Evolutionary conservation across 53 echinoderm and acorn worm genomes (phyloP), one percentile per base, ranked within the genome.

Genomic region (Luidia sarsii): DNA sequence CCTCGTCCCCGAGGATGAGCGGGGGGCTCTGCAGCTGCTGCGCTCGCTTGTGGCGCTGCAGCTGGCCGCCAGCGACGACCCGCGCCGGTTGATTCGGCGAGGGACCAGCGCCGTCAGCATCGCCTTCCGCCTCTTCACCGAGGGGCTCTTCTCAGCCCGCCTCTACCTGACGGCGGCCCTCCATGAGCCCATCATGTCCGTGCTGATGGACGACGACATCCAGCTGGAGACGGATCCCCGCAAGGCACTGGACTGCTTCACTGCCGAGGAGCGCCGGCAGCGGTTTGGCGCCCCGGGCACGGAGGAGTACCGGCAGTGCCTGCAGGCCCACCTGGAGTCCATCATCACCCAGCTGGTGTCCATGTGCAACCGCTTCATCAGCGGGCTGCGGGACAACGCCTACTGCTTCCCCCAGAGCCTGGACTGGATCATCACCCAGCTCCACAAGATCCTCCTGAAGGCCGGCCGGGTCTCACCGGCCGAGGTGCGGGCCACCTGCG

Each of bases 321-420:
- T 96, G 28, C 90, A 90, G 53, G 88, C 85, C 15, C 87, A 96
- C 60, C 48, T 96, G 24, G 85, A 90, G 71, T 50, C 68, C 37
- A 86, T 92, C 36, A 83, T 80, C 45, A 81, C 81, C 15, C 90
- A 93, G 66, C 60, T 93, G 55, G 96, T 96, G 31, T 71, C 80
- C 20, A 80, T 92, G 23, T 96, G 96, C 67, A 88, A 90, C 30
- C 83, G 80, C 36, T 96, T 96, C 77, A 96, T 96, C 51, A 64
- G 77, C 38, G 86, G 96, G 39, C 79, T 96, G 20, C 80, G 83
- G 51, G 85, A 85, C 60, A 96, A 88, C 70, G 81, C 91, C 61
- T 96, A 85, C 75, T 96, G 96, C 73, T 96, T 96, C 80, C 96
- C 96, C 14, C 90, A 93, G 33, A 93, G 96, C 50, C 70, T 96